Conservation (phyloP, 2,113 vertebrate genomes). For the Pipra filicauda region DNA sequence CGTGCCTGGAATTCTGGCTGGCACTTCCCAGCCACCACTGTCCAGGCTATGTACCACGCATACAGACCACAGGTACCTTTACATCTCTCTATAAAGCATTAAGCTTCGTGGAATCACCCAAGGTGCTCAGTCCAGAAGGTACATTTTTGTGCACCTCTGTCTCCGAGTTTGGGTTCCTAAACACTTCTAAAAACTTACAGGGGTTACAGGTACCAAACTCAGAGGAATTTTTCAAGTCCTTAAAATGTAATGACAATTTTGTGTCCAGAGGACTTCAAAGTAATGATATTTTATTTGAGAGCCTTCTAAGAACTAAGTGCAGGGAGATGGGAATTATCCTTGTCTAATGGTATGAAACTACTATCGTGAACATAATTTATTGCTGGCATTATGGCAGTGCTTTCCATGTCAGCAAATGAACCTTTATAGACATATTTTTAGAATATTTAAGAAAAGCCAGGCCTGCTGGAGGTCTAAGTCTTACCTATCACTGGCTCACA, state of each 20-base stretch:
- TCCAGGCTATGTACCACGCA: fast-evolving
- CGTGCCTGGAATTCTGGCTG: neutral
- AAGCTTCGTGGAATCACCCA: neutral
- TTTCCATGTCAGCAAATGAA: neutral
- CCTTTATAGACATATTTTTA: neutral
- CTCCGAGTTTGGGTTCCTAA: neutral
- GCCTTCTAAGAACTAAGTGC: constrained; percentile 37
- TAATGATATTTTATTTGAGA: constrained; percentile 16
- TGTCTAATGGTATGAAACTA: constrained; percentile 36
- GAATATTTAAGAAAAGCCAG: neutral
- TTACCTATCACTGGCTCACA: neutral
- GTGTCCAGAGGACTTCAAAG: neutral
- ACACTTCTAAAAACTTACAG: neutral
- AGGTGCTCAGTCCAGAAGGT: neutral
- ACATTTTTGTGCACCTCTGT: neutral
- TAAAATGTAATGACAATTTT: neutral
- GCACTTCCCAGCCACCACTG: neutral
- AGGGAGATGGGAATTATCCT: constrained; percentile 1
- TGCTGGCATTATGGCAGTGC: neutral
- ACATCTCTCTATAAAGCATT: neutral
- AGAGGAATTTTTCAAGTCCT: neutral
- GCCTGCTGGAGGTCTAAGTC: neutral
- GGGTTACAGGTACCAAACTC: neutral
- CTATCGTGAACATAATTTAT: neutral
- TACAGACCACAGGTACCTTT: neutral